Base-by-base conservation (phyloP, 92 coral and sea anemone genomes). In the Palythoa grandis region DNA sequence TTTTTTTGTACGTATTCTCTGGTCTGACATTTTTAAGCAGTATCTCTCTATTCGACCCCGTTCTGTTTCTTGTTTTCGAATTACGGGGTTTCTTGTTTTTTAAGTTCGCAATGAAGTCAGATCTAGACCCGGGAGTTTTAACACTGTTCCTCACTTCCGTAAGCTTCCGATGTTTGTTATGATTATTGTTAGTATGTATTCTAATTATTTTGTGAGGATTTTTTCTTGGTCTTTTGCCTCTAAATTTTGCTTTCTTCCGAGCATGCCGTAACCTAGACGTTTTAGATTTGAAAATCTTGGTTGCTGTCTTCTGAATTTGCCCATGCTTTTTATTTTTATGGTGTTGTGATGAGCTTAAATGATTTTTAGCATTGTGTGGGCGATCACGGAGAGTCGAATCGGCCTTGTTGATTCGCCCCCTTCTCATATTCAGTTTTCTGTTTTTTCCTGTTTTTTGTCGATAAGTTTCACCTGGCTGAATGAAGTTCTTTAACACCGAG, bases 401-500 rank as follows among this genome's bases (percentile, higher is more conserved):
- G 10, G 53, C 17, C 39, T 24, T 66, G 16, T 5, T 25, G 40
- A 10, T 48, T 35, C 47, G 54, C 74, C 75, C 47, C 72, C 72
- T 29, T 22, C 10, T 66, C 15, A 6, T n/a, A n/a, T 15, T 80
- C 47, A 5, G 35, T 35, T 48, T 9, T 47, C 3, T 66, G 17
- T 23, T 14, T 39, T 66, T 67, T 66, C n/a, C 66, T 1, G 13
- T 5, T 80, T 24, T 63, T 20, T 80, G 25, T 25, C 17, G 54
- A 9, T 35, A 35, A 11, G 56, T 52, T 20, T 80, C 24, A 22
- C 19, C 23, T 39, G 85, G 85, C 53, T 80, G 74, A 52, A 80
- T 70, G 37, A 9, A 47, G 43, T 66, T 17, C 35, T 63, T 48
- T 16, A 80, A 29, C 23, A 39, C 39, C 39, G 63, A 66, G 50